Evolutionary conservation across 1,140 invertebrate species (phyloP), one percentile per base, ranked within the genome.

Genomic region (Cecropterus lyciades): DNA sequence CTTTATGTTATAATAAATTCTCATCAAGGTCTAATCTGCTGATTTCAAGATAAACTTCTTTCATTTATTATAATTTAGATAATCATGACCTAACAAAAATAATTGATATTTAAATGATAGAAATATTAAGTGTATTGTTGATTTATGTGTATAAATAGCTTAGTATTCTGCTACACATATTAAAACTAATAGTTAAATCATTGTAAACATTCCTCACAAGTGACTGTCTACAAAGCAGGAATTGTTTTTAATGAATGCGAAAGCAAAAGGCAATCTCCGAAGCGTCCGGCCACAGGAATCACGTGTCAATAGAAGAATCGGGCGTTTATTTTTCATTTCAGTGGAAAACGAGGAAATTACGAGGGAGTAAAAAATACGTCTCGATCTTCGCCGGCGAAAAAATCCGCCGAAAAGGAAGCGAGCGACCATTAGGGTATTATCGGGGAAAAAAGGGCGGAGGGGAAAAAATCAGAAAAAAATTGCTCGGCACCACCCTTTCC

Each of bases 401-500:
- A 88, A 81, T 83, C 80, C 77, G 75, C 80, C 84, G 84, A 90
- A 91, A 91, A 90, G 89, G 89, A 91, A 91, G 87, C 86, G 69
- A 84, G 82, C 85, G 84, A 88, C 89, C 89, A 91, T 91, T 91
- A 91, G 85, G 84, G 89, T 91, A 91, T 91, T 90, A 91, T 91
- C 89, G 89, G 76, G 84, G 81, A 84, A 87, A 85, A 82, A 87
- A 84, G 82, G 85, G 75, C 76, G 79, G 74, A 79, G 80, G 87
- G 89, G 82, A 84, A 84, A 83, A 87, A 87, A 89, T 87, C 84
- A 81, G 85, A 88, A 89, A 91, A 68, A 91, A 91, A 91, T 88
- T 83, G 84, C 81, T 80, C 77, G 77, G 70, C 81, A 78, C 72
- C 87, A 85, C 87, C 89, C 86, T 83, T 91, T 89, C 84, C 86